Evolutionary conservation across 2,113 vertebrate species (phyloP).

Genomic region (Anthoscopus minutus): DNA sequence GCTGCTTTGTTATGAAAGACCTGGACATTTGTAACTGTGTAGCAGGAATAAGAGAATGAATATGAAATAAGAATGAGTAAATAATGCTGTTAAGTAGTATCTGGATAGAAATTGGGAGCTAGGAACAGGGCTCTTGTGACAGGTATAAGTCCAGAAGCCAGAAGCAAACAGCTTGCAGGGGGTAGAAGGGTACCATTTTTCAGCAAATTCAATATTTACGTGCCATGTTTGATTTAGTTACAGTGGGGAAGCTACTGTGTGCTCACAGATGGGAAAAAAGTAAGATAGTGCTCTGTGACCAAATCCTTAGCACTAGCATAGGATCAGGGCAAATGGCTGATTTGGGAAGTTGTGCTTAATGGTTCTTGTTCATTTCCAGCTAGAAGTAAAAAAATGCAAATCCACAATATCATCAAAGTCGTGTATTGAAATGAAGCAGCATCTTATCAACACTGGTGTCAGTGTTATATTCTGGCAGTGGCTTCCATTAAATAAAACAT

Average conservation of each 20-base stretch:
- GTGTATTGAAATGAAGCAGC: not conserved
- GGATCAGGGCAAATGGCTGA: not conserved
- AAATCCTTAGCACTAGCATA: not conserved
- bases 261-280: not conserved
- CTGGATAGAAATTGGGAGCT: not conserved
- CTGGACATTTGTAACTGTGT: not conserved
- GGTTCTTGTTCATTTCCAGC: not conserved
- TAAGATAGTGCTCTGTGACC: not conserved
- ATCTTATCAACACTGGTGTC: not conserved
- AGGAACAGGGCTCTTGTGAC: not conserved
- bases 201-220: not conserved
- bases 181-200: not conserved
- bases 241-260: not conserved
- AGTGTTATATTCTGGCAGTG: not conserved
- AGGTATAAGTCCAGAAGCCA: not conserved
- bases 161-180: not conserved
- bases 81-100: not conserved
- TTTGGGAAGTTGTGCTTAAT: not conserved
- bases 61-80: not conserved
- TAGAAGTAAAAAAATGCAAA: not conserved
- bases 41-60: not conserved
- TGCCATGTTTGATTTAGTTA: not conserved
- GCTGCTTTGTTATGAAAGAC: not conserved
- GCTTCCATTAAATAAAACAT: not conserved
- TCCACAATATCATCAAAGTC: not conserved